A percentile compares a stretch with the other conserved stretches of the same genome.
Evolutionary conservation across 2,113 vertebrate genomes (phyloP).

Genomic region (human (Homo sapiens)): GRCh38 chr13:43746501-43747000

Average conservation of each 20-base stretch:
- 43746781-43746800: not conserved
- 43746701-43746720: not conserved
- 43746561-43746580: not conserved
- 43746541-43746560: not conserved
- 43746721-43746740: not conserved
- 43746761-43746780: slow-evolving; percentile 6
- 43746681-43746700: not conserved
- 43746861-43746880: slow-evolving; percentile 27
- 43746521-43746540: not conserved
- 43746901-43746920: slow-evolving; percentile 56
- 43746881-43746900: slow-evolving; percentile 31
- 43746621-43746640: not conserved
- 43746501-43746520: not conserved
- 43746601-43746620: not conserved
- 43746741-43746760: not conserved
- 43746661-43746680: not conserved
- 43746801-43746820: slow-evolving; percentile 31
- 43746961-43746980: not conserved
- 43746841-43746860: slow-evolving; percentile 58
- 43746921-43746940: slow-evolving; percentile 50
- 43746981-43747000: not conserved
- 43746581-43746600: not conserved
- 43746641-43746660: not conserved
- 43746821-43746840: slow-evolving; percentile 38
- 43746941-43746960: not conserved